A percentile compares a stretch with the other conserved stretches of the same genome.
These are phyloP conservation scores for Heteromyza rotundicornis DNA, from an alignment of 2,888 invertebrate genomes.

Conservation along the genomic window DNA sequence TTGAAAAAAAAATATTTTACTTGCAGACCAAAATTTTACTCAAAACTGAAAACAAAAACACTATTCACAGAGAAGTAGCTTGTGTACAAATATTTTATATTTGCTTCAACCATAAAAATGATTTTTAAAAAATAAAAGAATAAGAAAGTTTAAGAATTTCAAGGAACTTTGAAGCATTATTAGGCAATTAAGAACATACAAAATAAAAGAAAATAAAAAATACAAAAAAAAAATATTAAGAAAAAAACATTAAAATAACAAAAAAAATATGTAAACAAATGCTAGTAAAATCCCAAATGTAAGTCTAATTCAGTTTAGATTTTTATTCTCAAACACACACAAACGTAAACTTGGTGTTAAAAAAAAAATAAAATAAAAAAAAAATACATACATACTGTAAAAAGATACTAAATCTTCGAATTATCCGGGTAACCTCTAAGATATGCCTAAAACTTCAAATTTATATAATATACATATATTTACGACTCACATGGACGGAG, in stretches of 20 bases:
- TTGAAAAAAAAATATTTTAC: constrained; percentile 3
- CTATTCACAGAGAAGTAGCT: too few relatives aligned
- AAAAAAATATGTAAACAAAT: neutral
- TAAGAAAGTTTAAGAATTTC: neutral
- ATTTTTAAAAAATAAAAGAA: neutral
- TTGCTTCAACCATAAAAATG: neutral
- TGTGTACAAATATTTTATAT: neutral
- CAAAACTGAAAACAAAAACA: constrained; percentile 2
- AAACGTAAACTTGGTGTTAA: constrained; percentile 10
- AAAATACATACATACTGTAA: neutral
- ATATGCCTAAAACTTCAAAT: constrained; percentile 13
- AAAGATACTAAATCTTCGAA: constrained; percentile 1
- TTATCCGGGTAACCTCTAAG: constrained; percentile 16
- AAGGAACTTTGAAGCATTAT: constrained; percentile 15
- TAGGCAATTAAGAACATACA: constrained; percentile 8
- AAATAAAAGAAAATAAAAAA: neutral
- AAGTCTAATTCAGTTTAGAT: neutral
- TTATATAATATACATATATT: neutral
- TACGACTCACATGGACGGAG: neutral
- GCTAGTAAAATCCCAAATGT: constrained; percentile 17
- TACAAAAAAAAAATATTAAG: constrained; percentile 1
- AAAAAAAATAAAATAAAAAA: constrained; percentile 13
- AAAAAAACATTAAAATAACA: neutral
- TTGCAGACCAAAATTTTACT: constrained; percentile 14
- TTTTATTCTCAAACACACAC: too few relatives aligned